phyloP scores from a whole-genome alignment of 2,797 vertebrate genomes.

The Benthosema pterotum region DNA sequence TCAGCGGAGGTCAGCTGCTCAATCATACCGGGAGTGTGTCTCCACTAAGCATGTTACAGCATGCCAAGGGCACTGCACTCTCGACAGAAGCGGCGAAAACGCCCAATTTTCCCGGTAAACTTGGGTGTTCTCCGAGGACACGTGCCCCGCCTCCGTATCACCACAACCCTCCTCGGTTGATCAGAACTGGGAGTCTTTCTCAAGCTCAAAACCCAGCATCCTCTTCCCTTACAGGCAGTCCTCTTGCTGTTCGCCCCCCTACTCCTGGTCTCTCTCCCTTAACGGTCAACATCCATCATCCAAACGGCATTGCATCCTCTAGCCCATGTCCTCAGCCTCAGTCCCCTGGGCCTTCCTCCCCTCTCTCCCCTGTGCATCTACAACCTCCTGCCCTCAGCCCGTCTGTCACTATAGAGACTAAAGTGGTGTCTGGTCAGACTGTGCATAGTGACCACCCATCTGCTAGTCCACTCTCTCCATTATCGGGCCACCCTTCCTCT shows the following conservation, averaged over 20 bases:
- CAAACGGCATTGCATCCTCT: slow-evolving; percentile 7
- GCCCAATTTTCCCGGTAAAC: slow-evolving; percentile 24
- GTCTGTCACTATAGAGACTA: slow-evolving; percentile 64
- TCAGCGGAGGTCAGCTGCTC: slow-evolving; percentile 26
- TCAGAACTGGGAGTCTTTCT: slow-evolving; percentile 1
- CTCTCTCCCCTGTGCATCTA: slow-evolving; percentile 41
- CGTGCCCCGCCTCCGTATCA: not conserved
- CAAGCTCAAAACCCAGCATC: slow-evolving; percentile 12
- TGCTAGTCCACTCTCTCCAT: slow-evolving; percentile 40
- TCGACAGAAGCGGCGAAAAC: slow-evolving; percentile 35
- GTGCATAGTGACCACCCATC: slow-evolving; percentile 57
- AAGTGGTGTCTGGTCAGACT: slow-evolving; percentile 48
- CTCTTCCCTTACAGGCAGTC: slow-evolving; percentile 43
- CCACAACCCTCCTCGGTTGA: slow-evolving; percentile 12
- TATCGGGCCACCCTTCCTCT: slow-evolving; percentile 44
- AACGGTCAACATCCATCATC: slow-evolving; percentile 60
- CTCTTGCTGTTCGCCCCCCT: slow-evolving; percentile 61
- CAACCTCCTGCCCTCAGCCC: slow-evolving; percentile 52
- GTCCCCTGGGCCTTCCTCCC: slow-evolving; percentile 48
- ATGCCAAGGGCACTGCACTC: slow-evolving; percentile 26
- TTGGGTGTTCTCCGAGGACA: slow-evolving; percentile 36
- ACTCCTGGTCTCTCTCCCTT: slow-evolving; percentile 72
- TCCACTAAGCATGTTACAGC: slow-evolving; percentile 35
- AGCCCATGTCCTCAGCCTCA: slow-evolving; percentile 52
- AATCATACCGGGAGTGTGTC: slow-evolving; percentile 28